Evolutionary conservation across 53 echinoderm and acorn worm species (phyloP), one percentile per base, ranked within the genome.

Genomic region (Echinarachnius parma): DNA sequence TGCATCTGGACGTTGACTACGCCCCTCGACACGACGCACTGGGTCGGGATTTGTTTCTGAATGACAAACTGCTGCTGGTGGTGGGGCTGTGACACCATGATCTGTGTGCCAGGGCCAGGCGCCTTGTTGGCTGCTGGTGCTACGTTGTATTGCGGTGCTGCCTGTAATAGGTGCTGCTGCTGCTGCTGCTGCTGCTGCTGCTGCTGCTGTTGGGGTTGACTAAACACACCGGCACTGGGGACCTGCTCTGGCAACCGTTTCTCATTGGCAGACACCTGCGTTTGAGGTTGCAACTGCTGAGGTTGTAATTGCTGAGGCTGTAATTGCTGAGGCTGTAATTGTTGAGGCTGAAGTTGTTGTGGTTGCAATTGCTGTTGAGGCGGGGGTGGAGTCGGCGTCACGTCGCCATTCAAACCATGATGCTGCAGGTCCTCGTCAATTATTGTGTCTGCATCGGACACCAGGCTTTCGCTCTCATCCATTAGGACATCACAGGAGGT

Each of bases 21-120:
- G 18, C 57, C 46, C n/a, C 74, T 56, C 14, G 74, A 72, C 5
- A 56, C 74, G n/a, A 72, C 57, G 21, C 52, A 21, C 35, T 69
- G 69, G 11, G 32, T n/a, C 3, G 55, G 74, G 10, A 56, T 29
- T 23, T 53, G 78, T 55, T 60, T 75, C 34, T 76, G 83, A 44
- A 79, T 67, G 50, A 82, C 66, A 78, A 36, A 34, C 24, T 77
- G 76, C 48, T 47, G 70, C 62, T 83, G 83, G 30, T 75, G 89
- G 39, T 84, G 89, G 0, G 66, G n/a, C 37, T 46, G 54, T 8
- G 28, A 24, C n/a, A 46, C 37, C 26, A 69, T 60, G 3, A 24
- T 21, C 8, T 15, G 4, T 21, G 74, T 39, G 34, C 42, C 57
- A 26, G 56, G 27, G 21, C 56, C 56, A n/a, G n/a, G n/a, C 20